Percentiles rank a stretch among this genome's conserved stretches.
Conservation (phyloP, 2,888 invertebrate genomes). For the Eupithecia dodoneata region DNA sequence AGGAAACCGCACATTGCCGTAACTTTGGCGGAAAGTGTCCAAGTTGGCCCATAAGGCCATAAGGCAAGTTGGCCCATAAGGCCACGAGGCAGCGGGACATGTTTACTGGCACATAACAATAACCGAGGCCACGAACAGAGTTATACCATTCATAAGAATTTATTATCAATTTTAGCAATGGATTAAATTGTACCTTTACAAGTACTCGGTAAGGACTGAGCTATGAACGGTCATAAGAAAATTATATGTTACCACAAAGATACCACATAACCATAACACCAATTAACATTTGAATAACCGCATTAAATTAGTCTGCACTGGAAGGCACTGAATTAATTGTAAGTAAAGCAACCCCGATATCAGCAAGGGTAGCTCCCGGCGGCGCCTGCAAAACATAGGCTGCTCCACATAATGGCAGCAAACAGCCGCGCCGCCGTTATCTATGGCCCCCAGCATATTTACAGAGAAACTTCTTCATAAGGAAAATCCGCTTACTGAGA, state of each 20-base stretch:
- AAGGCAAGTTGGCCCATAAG: conserved; percentile 33
- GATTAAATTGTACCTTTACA: not conserved
- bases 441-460: conserved; percentile 11
- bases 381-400: conserved; percentile 6
- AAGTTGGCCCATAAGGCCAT: conserved; percentile 42
- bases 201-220: not conserved
- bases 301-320: not conserved
- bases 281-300: not conserved
- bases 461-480: conserved; percentile 17
- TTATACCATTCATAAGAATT: conserved; percentile 30
- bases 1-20: conserved; percentile 32
- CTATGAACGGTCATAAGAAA: not conserved
- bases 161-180: conserved; percentile 20
- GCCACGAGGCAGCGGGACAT: conserved; percentile 32
- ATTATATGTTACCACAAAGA: not conserved
- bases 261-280: not conserved
- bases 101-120: conserved; percentile 44
- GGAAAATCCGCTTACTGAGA: conserved; percentile 15
- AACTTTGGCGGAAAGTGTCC: conserved; percentile 38
- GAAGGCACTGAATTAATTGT: not conserved
- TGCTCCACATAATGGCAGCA: conserved; percentile 4
- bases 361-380: not conserved
- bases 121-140: conserved; percentile 34
- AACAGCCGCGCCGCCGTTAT: conserved; percentile 8
- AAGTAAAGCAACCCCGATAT: not conserved